A percentile compares a stretch with the other conserved stretches of the same genome.
phyloP scores from a whole-genome alignment of 2,888 invertebrate species.

The Fabriciana adippe region DNA sequence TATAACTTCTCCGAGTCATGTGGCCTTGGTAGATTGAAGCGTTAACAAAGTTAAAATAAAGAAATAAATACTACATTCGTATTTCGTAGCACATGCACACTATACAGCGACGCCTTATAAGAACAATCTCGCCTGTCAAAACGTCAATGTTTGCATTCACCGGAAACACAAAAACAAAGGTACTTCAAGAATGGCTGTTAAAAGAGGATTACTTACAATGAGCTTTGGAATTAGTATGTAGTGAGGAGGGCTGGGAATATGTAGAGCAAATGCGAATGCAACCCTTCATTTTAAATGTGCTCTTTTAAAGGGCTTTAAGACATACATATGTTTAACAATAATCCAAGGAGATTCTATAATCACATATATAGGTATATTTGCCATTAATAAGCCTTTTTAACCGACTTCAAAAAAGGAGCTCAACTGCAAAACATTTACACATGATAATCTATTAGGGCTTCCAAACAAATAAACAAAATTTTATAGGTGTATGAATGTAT shows the following conservation, averaged over 20 bases:
- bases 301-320: conserved; percentile 72
- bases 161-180: conserved; percentile 74
- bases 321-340: conserved; percentile 77
- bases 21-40: conserved; percentile 64
- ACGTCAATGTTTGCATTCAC: conserved; percentile 57
- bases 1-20: conserved; percentile 58
- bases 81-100: background rate
- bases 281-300: conserved; percentile 78
- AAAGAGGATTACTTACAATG: conserved; percentile 67
- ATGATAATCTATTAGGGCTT: too few species aligned
- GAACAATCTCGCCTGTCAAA: conserved; percentile 57
- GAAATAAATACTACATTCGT: conserved; percentile 3
- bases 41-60: conserved; percentile 58
- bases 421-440: too few species aligned
- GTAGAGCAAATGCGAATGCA: conserved; percentile 71
- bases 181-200: conserved; percentile 54
- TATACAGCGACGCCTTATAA: conserved; percentile 20
- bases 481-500: too few species aligned
- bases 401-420: too few species aligned
- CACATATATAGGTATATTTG: too few species aligned
- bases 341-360: conserved; percentile 55
- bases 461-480: too few species aligned
- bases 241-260: conserved; percentile 55
- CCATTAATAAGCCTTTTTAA: too few species aligned
- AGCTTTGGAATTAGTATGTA: conserved; percentile 53